Percentiles rank a stretch among this genome's conserved stretches.
These are phyloP conservation scores for Pempheris klunzingeri DNA, from an alignment of 2,797 vertebrate species.

Conservation along the genomic window DNA sequence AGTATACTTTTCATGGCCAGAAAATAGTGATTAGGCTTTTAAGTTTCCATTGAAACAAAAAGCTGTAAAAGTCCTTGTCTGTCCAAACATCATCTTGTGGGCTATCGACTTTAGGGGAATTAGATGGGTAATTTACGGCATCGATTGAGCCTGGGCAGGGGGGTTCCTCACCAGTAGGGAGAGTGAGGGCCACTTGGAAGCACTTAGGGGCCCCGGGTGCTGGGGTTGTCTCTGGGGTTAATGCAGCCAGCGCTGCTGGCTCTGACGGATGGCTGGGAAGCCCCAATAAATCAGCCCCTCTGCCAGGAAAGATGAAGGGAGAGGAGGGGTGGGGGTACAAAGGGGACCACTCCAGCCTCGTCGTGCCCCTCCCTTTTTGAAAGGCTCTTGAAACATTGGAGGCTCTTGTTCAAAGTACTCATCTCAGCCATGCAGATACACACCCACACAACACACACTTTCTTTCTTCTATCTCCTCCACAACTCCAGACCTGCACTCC, in stretches of 20 bases:
- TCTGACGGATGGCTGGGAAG: slow-evolving; percentile 82
- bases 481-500: slow-evolving; percentile 50
- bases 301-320: slow-evolving; percentile 77
- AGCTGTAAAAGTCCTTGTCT: slow-evolving; percentile 59
- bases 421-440: slow-evolving; percentile 50
- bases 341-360: slow-evolving; percentile 76
- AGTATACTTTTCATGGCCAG: neutral
- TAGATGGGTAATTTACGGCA: slow-evolving; percentile 81
- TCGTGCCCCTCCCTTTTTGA: slow-evolving; percentile 61
- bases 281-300: slow-evolving; percentile 83
- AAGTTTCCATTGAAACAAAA: slow-evolving; percentile 57
- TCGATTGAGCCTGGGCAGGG: slow-evolving; percentile 68
- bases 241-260: slow-evolving; percentile 78
- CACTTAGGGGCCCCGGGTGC: slow-evolving; percentile 81
- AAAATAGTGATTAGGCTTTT: slow-evolving; percentile 33
- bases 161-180: slow-evolving; percentile 58
- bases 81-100: slow-evolving; percentile 65
- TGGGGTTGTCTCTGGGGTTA: slow-evolving; percentile 84
- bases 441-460: slow-evolving; percentile 23
- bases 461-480: slow-evolving; percentile 37
- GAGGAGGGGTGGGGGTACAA: slow-evolving; percentile 64
- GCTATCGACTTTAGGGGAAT: slow-evolving; percentile 71
- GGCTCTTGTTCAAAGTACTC: slow-evolving; percentile 58
- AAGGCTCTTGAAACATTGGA: slow-evolving; percentile 72
- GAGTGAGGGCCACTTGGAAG: slow-evolving; percentile 80